These are phyloP conservation scores for Harpagoxenus sublaevis DNA, from an alignment of 2,888 invertebrate species.

Conservation along the genomic window DNA sequence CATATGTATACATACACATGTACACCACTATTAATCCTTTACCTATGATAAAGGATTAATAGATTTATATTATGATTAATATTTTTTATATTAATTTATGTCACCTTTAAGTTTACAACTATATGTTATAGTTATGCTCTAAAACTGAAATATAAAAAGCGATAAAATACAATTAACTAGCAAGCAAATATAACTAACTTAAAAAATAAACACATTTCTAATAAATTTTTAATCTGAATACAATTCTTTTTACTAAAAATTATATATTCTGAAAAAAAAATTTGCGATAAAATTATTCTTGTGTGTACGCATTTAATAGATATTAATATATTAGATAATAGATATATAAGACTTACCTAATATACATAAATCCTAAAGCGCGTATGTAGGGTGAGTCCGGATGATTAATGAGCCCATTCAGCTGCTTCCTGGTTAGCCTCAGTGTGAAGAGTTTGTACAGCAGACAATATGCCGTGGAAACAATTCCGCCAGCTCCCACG, in stretches of 20 bases:
- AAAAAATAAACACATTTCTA: not conserved
- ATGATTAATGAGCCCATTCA: slow-evolving; percentile 97
- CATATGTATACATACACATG: not conserved
- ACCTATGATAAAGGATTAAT: not conserved
- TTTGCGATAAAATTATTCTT: not conserved
- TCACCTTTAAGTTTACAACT: not conserved
- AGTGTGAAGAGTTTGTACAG: slow-evolving; percentile 99
- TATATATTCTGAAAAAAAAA: not conserved
- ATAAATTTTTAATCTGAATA: slow-evolving; percentile 81
- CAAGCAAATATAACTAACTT: not conserved
- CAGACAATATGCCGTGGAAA: slow-evolving; percentile 99
- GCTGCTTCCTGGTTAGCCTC: slow-evolving; percentile 98
- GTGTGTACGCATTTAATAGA: not conserved
- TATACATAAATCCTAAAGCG: slow-evolving; percentile 95
- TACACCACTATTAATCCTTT: not conserved
- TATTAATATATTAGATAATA: not conserved
- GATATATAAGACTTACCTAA: slow-evolving; percentile 87
- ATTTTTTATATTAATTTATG: not conserved
- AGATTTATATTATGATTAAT: not conserved
- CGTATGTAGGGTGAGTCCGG: slow-evolving; percentile 98
- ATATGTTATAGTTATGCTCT: not conserved
- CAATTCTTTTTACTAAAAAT: slow-evolving; percentile 71
- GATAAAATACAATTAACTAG: not conserved
- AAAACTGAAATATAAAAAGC: not conserved
- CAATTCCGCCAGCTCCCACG: slow-evolving; percentile 99